Conservation (phyloP, 2,113 vertebrate species). For the Rhizomys pruinosus region DNA sequence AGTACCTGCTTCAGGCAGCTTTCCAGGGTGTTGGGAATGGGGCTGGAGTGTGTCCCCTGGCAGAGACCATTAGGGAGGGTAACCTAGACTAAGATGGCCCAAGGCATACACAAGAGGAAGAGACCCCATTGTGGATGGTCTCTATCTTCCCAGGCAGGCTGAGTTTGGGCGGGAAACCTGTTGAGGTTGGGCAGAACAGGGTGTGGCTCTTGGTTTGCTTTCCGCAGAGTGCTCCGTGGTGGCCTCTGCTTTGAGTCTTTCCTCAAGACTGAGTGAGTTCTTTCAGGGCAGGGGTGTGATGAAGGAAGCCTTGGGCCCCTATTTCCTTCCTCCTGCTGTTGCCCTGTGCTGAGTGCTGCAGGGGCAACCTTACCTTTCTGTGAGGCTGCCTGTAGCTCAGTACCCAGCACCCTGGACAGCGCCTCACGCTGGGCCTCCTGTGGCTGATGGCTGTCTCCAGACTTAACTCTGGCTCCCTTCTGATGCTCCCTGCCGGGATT, state of each 20-base stretch:
- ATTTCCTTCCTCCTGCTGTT: neutral
- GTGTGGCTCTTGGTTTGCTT: neutral
- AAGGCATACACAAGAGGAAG: neutral
- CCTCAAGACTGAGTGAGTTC: neutral
- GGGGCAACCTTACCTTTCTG: neutral
- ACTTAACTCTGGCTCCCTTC: neutral
- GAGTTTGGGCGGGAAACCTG: neutral
- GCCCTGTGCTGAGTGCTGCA: neutral
- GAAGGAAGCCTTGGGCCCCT: neutral
- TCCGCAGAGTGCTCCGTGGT: neutral
- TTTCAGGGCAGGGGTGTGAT: neutral
- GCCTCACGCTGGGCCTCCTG: neutral
- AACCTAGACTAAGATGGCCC: neutral
- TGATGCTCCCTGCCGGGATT: neutral
- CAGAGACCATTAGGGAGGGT: neutral
- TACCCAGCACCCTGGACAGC: constrained; percentile 81
- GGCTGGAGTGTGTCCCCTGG: neutral
- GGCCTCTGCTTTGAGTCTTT: neutral
- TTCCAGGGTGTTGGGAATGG: neutral
- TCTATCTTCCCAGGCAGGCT: neutral
- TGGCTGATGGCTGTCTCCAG: neutral
- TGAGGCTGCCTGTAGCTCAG: neutral
- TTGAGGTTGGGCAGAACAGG: neutral
- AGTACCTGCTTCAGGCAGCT: neutral
- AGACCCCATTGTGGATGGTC: neutral